These are phyloP conservation scores for Punctoribates punctum DNA, from an alignment of 2,888 invertebrate genomes.

Conservation along the genomic window DNA sequence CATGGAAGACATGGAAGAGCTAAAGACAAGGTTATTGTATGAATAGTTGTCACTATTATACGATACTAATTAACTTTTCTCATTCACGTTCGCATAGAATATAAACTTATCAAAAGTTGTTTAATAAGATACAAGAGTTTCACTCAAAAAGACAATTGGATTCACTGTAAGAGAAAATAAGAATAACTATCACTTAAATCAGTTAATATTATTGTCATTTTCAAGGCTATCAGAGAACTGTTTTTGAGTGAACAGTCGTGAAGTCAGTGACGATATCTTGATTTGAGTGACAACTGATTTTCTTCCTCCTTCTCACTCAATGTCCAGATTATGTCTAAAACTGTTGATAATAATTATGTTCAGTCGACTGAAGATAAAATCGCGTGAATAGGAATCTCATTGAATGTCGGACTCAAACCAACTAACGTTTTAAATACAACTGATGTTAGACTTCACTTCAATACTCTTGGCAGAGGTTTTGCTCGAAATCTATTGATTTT, in stretches of 20 bases:
- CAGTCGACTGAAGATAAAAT: background rate
- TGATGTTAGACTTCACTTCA: no score
- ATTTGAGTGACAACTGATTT: background rate
- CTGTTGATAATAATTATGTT: constrained; percentile 5
- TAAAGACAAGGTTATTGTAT: background rate
- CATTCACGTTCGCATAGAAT: background rate
- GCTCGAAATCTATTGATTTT: no score
- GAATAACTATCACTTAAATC: background rate
- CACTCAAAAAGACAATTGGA: background rate
- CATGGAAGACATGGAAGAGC: background rate
- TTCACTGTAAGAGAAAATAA: background rate
- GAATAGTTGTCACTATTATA: no score
- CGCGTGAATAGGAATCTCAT: background rate
- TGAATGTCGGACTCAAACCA: background rate
- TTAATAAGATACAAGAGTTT: background rate
- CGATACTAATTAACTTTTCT: constrained; percentile 9
- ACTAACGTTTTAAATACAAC: background rate
- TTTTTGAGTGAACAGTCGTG: background rate
- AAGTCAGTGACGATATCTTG: background rate
- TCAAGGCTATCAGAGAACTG: background rate
- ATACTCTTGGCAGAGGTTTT: no score
- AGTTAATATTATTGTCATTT: constrained; percentile 13
- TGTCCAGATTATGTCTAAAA: constrained; percentile 5
- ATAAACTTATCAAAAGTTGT: background rate
- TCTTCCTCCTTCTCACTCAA: background rate